Conservation (phyloP, 2,113 vertebrate species). For the Chloebia gouldiae region DNA sequence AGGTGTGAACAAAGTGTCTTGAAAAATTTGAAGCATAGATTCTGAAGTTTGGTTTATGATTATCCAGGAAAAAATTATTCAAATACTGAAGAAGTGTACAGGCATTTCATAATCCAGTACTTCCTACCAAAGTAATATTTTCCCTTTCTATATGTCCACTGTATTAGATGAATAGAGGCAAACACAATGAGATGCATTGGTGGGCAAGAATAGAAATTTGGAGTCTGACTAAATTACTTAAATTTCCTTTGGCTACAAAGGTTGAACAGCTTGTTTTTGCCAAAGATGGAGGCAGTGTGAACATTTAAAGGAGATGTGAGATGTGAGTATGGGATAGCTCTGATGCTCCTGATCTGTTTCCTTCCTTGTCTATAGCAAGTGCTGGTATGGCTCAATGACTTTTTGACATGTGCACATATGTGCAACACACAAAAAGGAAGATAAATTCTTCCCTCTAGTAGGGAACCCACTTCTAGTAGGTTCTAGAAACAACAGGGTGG, state of each 20-base stretch:
- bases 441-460: background rate
- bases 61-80: background rate
- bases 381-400: background rate
- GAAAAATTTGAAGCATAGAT: background rate
- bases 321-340: background rate
- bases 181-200: background rate
- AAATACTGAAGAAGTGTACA: background rate
- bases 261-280: background rate
- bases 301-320: background rate
- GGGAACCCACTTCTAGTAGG: background rate
- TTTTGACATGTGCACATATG: background rate
- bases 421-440: background rate
- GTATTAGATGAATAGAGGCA: background rate
- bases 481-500: background rate
- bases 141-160: background rate
- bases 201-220: background rate
- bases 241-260: background rate
- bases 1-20: background rate
- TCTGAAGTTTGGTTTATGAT: background rate
- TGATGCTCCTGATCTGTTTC: background rate
- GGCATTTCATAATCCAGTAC: background rate
- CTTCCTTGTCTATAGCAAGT: background rate
- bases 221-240: background rate
- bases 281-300: background rate
- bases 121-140: background rate